phyloP scores from a whole-genome alignment of 2,113 vertebrate species.

The Erythrocercus mccallii region DNA sequence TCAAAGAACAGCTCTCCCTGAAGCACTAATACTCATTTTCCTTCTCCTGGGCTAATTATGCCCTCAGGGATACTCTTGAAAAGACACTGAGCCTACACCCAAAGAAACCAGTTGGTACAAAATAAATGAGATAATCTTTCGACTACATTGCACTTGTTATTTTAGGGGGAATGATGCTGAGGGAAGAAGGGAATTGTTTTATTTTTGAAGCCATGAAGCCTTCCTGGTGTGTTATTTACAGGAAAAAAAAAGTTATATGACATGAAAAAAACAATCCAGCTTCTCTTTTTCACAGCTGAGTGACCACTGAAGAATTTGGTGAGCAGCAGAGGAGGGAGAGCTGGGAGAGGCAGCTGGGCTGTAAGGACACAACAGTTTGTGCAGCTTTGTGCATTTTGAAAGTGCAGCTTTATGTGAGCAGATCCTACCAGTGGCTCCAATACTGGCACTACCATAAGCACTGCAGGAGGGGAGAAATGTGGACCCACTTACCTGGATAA shows the following conservation, averaged over 20 bases:
- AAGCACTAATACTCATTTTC: background rate
- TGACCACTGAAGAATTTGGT: background rate
- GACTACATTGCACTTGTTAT: background rate
- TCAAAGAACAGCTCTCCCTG: background rate
- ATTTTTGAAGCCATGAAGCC: background rate
- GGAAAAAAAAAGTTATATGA: background rate
- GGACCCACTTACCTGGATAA: background rate
- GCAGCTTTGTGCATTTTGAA: too few relatives aligned
- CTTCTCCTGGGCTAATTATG: constrained; percentile 21
- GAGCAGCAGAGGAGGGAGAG: background rate
- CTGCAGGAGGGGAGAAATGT: background rate
- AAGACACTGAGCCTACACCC: background rate
- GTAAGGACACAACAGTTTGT: background rate
- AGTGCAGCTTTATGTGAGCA: background rate
- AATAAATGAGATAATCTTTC: background rate
- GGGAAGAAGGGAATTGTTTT: background rate
- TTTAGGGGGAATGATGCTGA: background rate
- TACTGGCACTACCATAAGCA: background rate
- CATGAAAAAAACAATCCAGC: background rate
- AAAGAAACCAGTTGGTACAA: background rate
- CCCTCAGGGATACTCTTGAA: background rate
- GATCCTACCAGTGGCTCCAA: background rate
- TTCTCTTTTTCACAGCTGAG: background rate
- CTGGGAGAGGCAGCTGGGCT: background rate
- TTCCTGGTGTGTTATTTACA: background rate